Base-by-base conservation (phyloP, 64 coral and sea anemone species). In the Orbicella faveolata region DNA sequence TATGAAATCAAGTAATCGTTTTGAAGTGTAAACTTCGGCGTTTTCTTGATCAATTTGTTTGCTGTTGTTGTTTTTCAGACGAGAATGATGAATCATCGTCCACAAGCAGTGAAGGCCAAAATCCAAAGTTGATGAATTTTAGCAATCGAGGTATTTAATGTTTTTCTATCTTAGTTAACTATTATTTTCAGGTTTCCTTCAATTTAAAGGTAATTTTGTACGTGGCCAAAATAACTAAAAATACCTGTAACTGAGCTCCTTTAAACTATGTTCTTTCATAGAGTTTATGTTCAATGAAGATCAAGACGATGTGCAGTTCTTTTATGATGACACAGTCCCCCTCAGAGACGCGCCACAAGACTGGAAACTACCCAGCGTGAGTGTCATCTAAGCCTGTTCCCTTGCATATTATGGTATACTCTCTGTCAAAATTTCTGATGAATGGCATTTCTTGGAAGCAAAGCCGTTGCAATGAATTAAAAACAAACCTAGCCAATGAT, bases 241-340 rank as follows among this genome's bases (percentile, higher is more conserved):
- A 30, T 30, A 30, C 30, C 30, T 30, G 30, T 30, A 30, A 30
- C 30, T 30, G 30, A 30, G 30, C 30, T 30, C 30, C 30, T 30
- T 30, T 30, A 30, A 30, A 30, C 30, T 30, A 2, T 48, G 44
- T 48, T 48, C 59, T 69, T 63, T 64, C 35, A 34, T 0, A 94
- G 93, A 95, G 53, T 91, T 95, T 81, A 54, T 83, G 62, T 91
- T 91, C 61, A 88, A 82, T 13, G 93, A 95, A 76, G 93, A 95
- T 52, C 89, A 84, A 33, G 93, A 95, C 44, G 90, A 92, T 4
- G 63, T 77, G 20, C 75, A 52, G 35, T 92, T 92, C 66, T 87
- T n/a, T 19, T 92, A 79, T 52, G 90, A 92, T 10, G 90, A 87
- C 75, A 6, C 74, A 61, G 35, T 77, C 19, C 14, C 75, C 52